phyloP scores from a whole-genome alignment of 2,113 vertebrate genomes.

The Thymallus thymallus region DNA sequence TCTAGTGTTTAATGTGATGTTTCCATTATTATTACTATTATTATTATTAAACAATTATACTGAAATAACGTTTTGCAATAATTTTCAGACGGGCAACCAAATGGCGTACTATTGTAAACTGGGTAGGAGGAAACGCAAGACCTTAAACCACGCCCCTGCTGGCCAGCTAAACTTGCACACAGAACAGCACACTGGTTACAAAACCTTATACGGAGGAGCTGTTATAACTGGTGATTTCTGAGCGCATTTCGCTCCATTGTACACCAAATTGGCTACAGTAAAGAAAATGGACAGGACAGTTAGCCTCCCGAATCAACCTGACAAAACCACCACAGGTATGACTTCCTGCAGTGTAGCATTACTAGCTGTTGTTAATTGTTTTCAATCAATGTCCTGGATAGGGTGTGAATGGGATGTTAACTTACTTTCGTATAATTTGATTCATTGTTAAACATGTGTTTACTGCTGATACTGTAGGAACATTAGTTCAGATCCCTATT shows the following conservation, averaged over 20 bases:
- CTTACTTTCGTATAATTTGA: too few species aligned
- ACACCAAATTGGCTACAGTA: background rate
- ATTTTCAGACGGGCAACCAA: conserved; percentile 39
- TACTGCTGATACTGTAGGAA: too few species aligned
- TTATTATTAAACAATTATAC: background rate
- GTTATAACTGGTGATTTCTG: background rate
- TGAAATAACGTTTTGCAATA: background rate
- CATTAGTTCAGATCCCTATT: too few species aligned
- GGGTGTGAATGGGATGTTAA: too few species aligned
- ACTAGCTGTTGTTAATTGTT: too few species aligned
- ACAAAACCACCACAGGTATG: conserved; percentile 63
- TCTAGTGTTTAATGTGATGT: background rate
- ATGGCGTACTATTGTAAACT: accelerated
- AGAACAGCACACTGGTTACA: background rate
- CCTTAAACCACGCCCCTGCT: conserved; percentile 16
- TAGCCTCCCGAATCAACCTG: conserved; percentile 53
- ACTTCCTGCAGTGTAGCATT: background rate
- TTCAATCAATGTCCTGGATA: too few species aligned
- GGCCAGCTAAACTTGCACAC: background rate
- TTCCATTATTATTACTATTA: background rate
- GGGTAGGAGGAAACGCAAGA: conserved; percentile 29
- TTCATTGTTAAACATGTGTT: too few species aligned
- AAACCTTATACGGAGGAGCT: background rate
- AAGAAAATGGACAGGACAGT: conserved; percentile 67
- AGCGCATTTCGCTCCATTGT: background rate